Conservation (phyloP, 2,888 invertebrate species). For the Andricus quercusramuli region DNA sequence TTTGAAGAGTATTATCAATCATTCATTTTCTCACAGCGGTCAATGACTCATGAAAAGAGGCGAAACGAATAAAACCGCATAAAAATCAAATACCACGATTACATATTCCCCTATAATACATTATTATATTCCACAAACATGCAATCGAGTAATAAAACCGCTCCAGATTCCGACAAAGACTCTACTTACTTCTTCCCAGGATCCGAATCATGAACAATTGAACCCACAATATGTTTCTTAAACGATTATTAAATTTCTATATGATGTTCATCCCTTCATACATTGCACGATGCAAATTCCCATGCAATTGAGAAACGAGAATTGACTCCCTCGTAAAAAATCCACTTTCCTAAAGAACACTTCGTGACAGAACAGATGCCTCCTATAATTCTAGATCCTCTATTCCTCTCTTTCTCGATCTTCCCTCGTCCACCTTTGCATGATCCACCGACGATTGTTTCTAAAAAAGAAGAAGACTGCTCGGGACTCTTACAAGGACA, state of each 20-base stretch:
- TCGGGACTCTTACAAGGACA: slow-evolving; percentile 35
- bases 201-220: not conserved
- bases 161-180: not conserved
- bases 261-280: not conserved
- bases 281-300: slow-evolving; percentile 1
- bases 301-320: slow-evolving; percentile 30
- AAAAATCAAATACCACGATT: too few species aligned
- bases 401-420: slow-evolving; percentile 12
- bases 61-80: too few species aligned
- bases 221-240: not conserved
- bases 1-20: too few species aligned
- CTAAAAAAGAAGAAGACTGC: slow-evolving; percentile 28
- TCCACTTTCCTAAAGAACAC: not conserved
- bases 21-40: too few species aligned
- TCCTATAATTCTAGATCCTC: slow-evolving; percentile 30
- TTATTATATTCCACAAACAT: not conserved
- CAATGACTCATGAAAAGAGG: too few species aligned
- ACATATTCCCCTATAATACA: too few species aligned
- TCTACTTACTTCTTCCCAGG: not conserved
- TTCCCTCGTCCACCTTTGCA: slow-evolving; percentile 24
- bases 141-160: not conserved
- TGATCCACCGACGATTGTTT: slow-evolving; percentile 38
- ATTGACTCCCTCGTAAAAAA: slow-evolving; percentile 12
- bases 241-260: not conserved
- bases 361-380: slow-evolving; percentile 40